These are phyloP conservation scores for Rafetus swinhoei DNA, from an alignment of 2,113 vertebrate genomes.

Conservation along the genomic window DNA sequence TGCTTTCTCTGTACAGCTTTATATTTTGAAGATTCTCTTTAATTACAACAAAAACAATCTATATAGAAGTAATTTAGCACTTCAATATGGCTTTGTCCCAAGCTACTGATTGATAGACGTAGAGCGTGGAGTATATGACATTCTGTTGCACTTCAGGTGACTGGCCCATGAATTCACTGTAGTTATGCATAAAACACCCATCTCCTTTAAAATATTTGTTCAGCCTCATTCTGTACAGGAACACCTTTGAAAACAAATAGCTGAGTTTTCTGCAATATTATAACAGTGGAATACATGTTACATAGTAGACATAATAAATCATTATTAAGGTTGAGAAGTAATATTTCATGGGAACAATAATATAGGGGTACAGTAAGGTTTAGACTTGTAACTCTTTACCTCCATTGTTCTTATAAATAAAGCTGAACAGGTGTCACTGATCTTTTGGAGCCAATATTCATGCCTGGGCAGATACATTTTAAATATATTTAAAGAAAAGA, in stretches of 20 bases:
- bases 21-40: not conserved
- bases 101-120: not conserved
- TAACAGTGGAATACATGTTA: not conserved
- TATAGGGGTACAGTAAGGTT: constrained; percentile 17
- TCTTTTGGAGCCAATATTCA: constrained; percentile 48
- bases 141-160: not conserved
- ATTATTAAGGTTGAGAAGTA: constrained; percentile 20
- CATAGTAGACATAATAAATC: constrained; percentile 41
- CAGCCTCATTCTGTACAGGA: not conserved
- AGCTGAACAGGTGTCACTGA: constrained; percentile 64
- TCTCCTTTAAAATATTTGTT: not conserved
- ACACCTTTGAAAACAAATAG: not conserved
- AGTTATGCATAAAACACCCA: not conserved
- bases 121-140: not conserved
- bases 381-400: constrained; percentile 27
- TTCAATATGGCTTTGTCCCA: not conserved
- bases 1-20: not conserved
- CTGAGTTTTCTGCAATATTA: not conserved
- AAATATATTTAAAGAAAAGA: constrained; percentile 58
- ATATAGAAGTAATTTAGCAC: not conserved
- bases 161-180: not conserved
- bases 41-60: not conserved
- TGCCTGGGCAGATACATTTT: constrained; percentile 64
- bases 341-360: constrained; percentile 38
- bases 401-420: constrained; percentile 15